phyloP scores from a whole-genome alignment of 2,113 vertebrate genomes.

The Grammomys dolichurus region DNA sequence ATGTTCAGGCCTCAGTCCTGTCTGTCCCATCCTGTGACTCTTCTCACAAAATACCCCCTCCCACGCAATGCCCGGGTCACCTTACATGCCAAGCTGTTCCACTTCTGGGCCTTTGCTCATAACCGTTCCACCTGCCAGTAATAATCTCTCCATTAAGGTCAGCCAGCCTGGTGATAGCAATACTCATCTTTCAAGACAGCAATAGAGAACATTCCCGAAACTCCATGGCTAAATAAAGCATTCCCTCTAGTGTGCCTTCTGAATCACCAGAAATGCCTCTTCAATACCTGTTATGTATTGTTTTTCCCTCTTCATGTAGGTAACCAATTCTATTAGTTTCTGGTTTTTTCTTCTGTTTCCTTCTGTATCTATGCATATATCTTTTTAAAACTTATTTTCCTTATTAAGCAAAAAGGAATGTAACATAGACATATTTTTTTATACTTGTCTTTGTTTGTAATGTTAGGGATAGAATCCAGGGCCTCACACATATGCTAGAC shows the following conservation, averaged over 20 bases:
- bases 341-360: constrained; percentile 33
- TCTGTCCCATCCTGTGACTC: not conserved
- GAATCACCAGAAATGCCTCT: constrained; percentile 26
- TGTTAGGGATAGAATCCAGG: not conserved
- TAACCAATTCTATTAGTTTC: constrained; percentile 41
- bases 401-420: constrained; percentile 55
- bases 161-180: not conserved
- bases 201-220: constrained; percentile 46
- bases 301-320: not conserved
- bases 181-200: constrained; percentile 49
- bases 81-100: not conserved
- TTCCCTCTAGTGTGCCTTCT: not conserved
- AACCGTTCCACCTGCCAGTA: constrained; percentile 28
- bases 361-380: not conserved
- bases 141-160: constrained; percentile 6
- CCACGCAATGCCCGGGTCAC: not conserved
- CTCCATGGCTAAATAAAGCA: not conserved
- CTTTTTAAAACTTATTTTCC: not conserved
- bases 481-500: not conserved
- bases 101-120: constrained; percentile 41
- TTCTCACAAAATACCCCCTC: not conserved
- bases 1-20: not conserved
- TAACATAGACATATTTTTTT: not conserved
- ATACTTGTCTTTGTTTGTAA: not conserved
- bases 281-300: not conserved